These are phyloP conservation scores for Plestiodon gilberti DNA, from an alignment of 2,113 vertebrate genomes.

Conservation along the genomic window DNA sequence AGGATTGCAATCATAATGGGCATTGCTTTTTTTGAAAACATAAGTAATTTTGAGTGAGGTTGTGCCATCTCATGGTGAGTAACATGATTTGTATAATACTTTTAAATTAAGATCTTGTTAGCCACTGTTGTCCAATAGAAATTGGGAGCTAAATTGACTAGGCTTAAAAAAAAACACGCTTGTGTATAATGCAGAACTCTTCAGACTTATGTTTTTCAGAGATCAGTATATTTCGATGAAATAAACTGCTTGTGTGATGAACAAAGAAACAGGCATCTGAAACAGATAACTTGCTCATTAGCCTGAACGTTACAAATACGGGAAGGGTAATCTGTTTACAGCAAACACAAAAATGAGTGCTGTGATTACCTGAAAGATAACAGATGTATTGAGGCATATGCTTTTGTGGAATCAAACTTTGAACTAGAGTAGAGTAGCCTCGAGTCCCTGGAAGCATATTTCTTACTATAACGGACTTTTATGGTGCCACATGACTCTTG, in stretches of 20 bases:
- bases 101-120: not conserved
- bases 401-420: not conserved
- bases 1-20: not conserved
- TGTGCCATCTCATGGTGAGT: not conserved
- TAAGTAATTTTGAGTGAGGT: rapidly evolving
- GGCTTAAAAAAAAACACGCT: not conserved
- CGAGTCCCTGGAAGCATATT: not conserved
- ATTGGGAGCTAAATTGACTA: not conserved
- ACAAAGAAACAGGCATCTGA: too few relatives aligned
- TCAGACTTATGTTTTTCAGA: not conserved
- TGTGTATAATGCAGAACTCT: not conserved
- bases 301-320: not conserved
- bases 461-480: too few relatives aligned
- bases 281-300: not conserved
- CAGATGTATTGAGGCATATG: not conserved
- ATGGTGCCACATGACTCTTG: too few relatives aligned
- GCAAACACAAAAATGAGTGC: not conserved
- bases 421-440: not conserved
- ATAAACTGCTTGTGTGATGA: not conserved
- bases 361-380: not conserved
- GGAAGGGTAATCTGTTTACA: not conserved
- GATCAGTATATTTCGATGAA: not conserved
- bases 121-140: not conserved
- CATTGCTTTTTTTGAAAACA: not conserved
- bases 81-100: not conserved